Base-by-base conservation (phyloP, 2,888 invertebrate species). In the Drosophila fungiperda region DNA sequence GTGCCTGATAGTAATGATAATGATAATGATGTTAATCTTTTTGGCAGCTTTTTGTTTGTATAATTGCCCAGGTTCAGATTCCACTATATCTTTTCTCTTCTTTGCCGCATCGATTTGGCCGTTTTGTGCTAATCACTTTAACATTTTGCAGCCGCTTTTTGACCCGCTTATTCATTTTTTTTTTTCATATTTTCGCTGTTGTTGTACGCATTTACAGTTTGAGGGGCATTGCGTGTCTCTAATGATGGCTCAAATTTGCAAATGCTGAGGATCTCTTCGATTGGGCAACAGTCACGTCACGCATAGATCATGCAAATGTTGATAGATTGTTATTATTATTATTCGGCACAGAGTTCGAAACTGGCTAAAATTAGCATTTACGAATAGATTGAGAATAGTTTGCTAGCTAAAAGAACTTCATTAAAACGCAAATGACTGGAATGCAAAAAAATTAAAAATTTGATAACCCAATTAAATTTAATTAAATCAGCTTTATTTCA, bases 11-110 rank as follows among this genome's bases (percentile, higher is more conserved):
- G 66, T 66, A 64, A 67, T 68, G n/a, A 67, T 67, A 36, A 64
- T 50, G 52, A 73, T 82, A 73, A 78, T 83, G 73, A 86, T 77
- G 81, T 71, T 81, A 54, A 79, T 86, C 77, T 76, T 83, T 88
- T 85, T 88, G 86, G 83, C 86, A 88, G 76, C 62, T 75, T 80
- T 85, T 77, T 77, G 81, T 79, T 86, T 77, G 69, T 81, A 79
- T 88, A 85, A 85, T 88, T 84, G 81, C 73, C 76, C 68, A 76
- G 53, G 60, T 53, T 68, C 48, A 50, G 57, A 29, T 57, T 50
- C 40, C 50, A 50, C 57, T 11, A 5, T 23, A 17, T 29, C 36
- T 60, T 42, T 40, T 26, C 29, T 32, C 29, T 55, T 20, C 42
- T 53, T 26, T 20, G 26, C 40, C 35, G 23, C 17, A 48, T 38